Evolutionary conservation across 2,888 invertebrate species (phyloP).

Genomic region (Augochlorella aurata): DNA sequence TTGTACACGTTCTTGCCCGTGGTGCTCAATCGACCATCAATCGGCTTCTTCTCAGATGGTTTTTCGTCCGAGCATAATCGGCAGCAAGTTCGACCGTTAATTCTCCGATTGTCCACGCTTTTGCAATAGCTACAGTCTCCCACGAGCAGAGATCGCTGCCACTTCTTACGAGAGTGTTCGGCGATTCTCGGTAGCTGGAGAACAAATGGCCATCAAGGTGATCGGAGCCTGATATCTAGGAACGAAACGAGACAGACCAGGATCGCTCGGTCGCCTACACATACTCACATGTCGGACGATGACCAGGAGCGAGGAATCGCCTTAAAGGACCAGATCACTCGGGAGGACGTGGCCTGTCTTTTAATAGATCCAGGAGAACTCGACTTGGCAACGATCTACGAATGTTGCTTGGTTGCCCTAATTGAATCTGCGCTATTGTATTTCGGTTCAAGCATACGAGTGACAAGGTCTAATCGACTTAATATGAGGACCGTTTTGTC

Average conservation of each 20-base stretch:
- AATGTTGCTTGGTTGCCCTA: neutral
- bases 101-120: constrained; percentile 63
- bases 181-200: constrained; percentile 45
- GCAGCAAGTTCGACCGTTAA: constrained; percentile 26
- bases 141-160: constrained; percentile 33
- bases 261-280: constrained; percentile 46
- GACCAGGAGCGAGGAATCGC: constrained; percentile 45
- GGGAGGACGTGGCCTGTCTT: constrained; percentile 26
- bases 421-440: neutral
- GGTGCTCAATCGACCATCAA: constrained; percentile 41
- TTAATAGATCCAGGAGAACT: constrained; percentile 13
- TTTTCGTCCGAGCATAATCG: constrained; percentile 21
- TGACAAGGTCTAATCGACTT: no score
- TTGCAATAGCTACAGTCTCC: constrained; percentile 50
- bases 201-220: constrained; percentile 48
- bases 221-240: constrained; percentile 31
- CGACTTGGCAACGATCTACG: neutral
- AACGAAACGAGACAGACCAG: constrained; percentile 34
- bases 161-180: constrained; percentile 53
- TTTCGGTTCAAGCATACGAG: no score
- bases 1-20: constrained; percentile 8
- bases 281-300: constrained; percentile 50
- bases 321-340: constrained; percentile 35
- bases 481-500: no score
- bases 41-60: constrained; percentile 30